Evolutionary conservation across 2,797 vertebrate genomes (phyloP), one percentile per base, ranked within the genome.

Genomic region (Echiichthys vipera): DNA sequence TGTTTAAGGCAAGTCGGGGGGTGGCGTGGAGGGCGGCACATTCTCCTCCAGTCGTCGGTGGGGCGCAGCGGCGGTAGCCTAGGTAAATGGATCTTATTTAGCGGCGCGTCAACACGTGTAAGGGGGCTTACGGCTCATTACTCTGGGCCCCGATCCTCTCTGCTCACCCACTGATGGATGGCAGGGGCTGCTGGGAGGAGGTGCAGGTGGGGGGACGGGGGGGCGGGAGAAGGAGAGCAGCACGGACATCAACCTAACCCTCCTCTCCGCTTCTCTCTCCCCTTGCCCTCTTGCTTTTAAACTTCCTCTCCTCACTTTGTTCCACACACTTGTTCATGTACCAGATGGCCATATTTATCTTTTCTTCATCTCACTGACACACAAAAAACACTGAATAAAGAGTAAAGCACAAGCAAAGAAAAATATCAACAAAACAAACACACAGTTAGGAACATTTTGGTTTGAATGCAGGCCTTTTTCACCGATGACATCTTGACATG

Each of bases 51-150:
- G 73, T 85, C 77, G 53, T 12, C 7, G 68, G 54, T 7, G 54
- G 78, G 78, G 73, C 65, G 74, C 77, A 62, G 81, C 65, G 62
- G 78, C 68, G 74, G 81, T 77, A 88, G 87, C 83, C 77, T 83
- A 93, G 93, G 93, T 94, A 94, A 95, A 94, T 95, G 91, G 94
- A 95, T 95, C 93, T 94, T 95, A 95, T 94, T 95, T 95, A 94
- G 93, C 77, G 82, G 88, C 86, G 88, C 93, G 90, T 94, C 94
- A 93, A 95, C 94, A 94, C 84, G 89, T 95, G 92, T 95, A 95
- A 94, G 91, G 91, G 88, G 92, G 90, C 88, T 86, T 88, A 94
- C 80, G 93, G 91, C 93, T 95, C 95, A 95, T 95, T 95, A 94
- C 90, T 89, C 90, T 78, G 81, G 73, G 84, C 90, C 82, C 86